phyloP scores from a whole-genome alignment of 2,113 vertebrate species.

The Daubentonia madagascariensis region DNA sequence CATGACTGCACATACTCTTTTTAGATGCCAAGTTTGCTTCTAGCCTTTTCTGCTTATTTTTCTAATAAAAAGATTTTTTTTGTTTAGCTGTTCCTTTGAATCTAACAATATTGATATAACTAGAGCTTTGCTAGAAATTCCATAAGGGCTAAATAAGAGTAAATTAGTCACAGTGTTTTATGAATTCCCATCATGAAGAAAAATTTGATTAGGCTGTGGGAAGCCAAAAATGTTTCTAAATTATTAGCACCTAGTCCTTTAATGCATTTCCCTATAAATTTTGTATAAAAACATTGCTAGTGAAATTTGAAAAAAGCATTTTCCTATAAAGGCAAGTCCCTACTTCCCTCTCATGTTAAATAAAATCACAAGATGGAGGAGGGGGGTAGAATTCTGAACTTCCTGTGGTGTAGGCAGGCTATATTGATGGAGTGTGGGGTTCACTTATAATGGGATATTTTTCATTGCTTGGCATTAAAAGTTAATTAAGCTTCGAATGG shows the following conservation, averaged over 20 bases:
- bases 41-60: constrained; percentile 18
- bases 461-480: not conserved
- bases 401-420: not conserved
- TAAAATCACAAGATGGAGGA: not conserved
- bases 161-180: constrained; percentile 44
- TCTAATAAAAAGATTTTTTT: not conserved
- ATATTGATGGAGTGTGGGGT: rapidly evolving
- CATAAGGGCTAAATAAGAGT: constrained; percentile 23
- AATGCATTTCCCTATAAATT: constrained; percentile 30
- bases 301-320: not conserved
- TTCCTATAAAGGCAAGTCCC: not conserved
- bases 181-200: constrained; percentile 33
- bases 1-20: not conserved
- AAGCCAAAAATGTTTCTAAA: constrained; percentile 43
- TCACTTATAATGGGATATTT: not conserved
- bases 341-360: not conserved
- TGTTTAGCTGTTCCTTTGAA: not conserved
- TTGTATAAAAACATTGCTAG: constrained; percentile 25
- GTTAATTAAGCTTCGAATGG: not conserved
- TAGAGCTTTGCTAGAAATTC: constrained; percentile 33
- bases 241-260: not conserved
- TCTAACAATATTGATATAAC: constrained; percentile 25
- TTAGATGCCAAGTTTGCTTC: not conserved
- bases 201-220: constrained; percentile 41
- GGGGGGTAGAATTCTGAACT: not conserved